These are phyloP conservation scores for Hipposideros larvatus DNA, from an alignment of 2,797 vertebrate genomes.

Conservation along the genomic window DNA sequence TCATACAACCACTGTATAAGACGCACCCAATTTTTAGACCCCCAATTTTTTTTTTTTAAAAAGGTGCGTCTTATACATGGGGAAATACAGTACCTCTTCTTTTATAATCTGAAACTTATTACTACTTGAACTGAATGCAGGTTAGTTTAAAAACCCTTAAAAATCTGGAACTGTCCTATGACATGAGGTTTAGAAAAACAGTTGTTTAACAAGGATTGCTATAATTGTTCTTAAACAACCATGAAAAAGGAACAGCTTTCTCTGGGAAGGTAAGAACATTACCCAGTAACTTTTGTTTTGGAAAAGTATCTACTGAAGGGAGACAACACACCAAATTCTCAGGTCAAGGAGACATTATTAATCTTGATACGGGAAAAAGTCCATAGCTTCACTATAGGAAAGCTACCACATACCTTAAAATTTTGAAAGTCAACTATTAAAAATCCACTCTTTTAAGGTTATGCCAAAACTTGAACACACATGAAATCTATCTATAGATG, in stretches of 20 bases:
- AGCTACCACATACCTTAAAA: slow-evolving; percentile 9
- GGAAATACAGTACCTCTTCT: neutral
- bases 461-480: slow-evolving; percentile 10
- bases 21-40: no score
- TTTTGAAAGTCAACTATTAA: slow-evolving; percentile 2
- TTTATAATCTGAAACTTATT: slow-evolving; percentile 36
- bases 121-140: neutral
- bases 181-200: slow-evolving; percentile 35
- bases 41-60: no score
- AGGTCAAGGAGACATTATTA: slow-evolving; percentile 35
- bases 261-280: slow-evolving; percentile 38
- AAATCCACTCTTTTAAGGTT: slow-evolving; percentile 3
- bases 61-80: no score
- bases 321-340: slow-evolving; percentile 35
- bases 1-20: no score
- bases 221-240: slow-evolving; percentile 43
- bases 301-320: slow-evolving; percentile 10
- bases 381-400: neutral
- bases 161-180: neutral
- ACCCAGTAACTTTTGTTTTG: neutral
- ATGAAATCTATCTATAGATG: neutral
- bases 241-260: slow-evolving; percentile 35
- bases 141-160: slow-evolving; percentile 47
- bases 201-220: slow-evolving; percentile 20
- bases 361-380: neutral